A percentile compares a stretch with the other conserved stretches of the same genome.
These are phyloP conservation scores for Papilio polytes DNA, from an alignment of 1,140 invertebrate species.

Conservation along the genomic window DNA sequence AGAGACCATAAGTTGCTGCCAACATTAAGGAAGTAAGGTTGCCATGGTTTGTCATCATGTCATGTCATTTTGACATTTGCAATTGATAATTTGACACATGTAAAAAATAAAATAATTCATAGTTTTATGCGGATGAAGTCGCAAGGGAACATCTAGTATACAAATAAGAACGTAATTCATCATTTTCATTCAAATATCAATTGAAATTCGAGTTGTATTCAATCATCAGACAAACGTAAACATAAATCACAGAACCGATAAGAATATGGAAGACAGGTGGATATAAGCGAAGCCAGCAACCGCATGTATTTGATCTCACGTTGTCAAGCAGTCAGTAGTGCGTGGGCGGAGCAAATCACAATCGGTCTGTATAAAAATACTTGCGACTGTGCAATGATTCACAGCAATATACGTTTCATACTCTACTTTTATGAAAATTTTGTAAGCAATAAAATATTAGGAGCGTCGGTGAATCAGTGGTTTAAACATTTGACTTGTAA, in stretches of 20 bases:
- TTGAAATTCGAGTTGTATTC: neutral
- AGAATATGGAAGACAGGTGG: conserved; percentile 38
- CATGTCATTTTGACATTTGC: no score
- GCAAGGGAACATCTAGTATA: no score
- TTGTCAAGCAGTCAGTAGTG: conserved; percentile 28
- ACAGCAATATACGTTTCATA: conserved; percentile 32
- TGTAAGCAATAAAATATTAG: conserved; percentile 8
- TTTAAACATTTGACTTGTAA: no score
- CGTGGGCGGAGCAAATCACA: conserved; percentile 45
- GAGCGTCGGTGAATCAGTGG: no score
- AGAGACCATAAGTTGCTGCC: no score
- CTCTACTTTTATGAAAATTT: neutral
- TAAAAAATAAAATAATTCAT: no score
- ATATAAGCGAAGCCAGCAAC: conserved; percentile 36
- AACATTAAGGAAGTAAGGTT: no score
- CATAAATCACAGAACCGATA: conserved; percentile 8
- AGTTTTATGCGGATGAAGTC: no score
- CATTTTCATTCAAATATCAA: conserved; percentile 1
- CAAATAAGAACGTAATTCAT: neutral
- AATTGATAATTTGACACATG: no score
- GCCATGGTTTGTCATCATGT: no score
- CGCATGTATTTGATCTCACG: conserved; percentile 42
- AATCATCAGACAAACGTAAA: conserved; percentile 22
- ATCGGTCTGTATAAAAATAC: conserved; percentile 52
- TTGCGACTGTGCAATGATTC: conserved; percentile 44